Conservation (phyloP, 2,888 invertebrate species). For the Chrysolina americana region DNA sequence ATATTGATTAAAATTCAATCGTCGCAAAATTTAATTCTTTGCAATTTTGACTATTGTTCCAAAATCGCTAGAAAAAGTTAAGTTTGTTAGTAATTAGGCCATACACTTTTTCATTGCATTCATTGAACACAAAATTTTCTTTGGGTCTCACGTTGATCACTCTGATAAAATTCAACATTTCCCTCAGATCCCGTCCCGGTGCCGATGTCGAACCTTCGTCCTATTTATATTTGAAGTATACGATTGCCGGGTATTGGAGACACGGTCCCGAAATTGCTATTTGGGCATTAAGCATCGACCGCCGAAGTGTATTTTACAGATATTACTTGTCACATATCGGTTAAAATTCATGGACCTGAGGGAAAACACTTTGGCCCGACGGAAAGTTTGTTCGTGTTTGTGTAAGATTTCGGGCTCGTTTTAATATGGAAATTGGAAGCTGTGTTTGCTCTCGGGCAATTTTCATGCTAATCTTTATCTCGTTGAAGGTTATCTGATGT, state of each 20-base stretch:
- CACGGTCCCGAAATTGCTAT: slow-evolving; percentile 31
- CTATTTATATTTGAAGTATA: slow-evolving; percentile 11
- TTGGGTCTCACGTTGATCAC: neutral
- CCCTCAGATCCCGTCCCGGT: neutral
- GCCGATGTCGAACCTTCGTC: slow-evolving; percentile 1
- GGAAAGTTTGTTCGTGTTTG: slow-evolving; percentile 40
- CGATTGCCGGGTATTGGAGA: neutral
- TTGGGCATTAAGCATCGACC: slow-evolving; percentile 33
- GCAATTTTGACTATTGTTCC: too few relatives aligned
- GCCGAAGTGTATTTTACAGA: slow-evolving; percentile 43
- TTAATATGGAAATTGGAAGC: slow-evolving; percentile 52
- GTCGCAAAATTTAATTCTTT: too few relatives aligned
- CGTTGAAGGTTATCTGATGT: slow-evolving; percentile 6
- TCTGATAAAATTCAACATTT: neutral
- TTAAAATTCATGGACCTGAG: slow-evolving; percentile 40
- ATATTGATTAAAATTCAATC: too few relatives aligned
- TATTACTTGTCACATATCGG: slow-evolving; percentile 44
- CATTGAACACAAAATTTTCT: neutral
- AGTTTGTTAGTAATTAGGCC: too few relatives aligned
- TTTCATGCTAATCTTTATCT: slow-evolving; percentile 43
- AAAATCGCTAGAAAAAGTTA: too few relatives aligned
- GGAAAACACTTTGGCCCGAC: slow-evolving; percentile 17
- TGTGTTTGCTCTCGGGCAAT: slow-evolving; percentile 47
- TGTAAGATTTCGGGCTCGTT: slow-evolving; percentile 30
- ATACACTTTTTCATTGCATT: too few relatives aligned